phyloP scores from a whole-genome alignment of 2,888 invertebrate genomes.

The Eupithecia insigniata region DNA sequence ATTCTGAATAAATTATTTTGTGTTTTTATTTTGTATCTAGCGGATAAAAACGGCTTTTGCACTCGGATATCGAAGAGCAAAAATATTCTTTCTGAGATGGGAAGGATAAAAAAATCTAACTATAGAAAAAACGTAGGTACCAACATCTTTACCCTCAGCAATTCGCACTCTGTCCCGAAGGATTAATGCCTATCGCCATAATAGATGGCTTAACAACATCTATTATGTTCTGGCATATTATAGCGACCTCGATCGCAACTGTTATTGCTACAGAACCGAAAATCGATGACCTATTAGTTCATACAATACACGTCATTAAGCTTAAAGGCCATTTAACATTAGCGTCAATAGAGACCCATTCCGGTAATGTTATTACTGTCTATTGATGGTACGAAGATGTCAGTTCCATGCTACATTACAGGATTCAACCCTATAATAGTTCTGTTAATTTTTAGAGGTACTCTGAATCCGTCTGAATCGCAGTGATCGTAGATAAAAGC shows the following conservation, averaged over 20 bases:
- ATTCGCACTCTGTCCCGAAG: background rate
- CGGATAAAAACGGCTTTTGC: no score
- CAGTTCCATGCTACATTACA: background rate
- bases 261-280: constrained; percentile 10
- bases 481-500: background rate
- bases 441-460: background rate
- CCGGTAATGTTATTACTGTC: background rate
- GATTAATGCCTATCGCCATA: background rate
- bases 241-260: background rate
- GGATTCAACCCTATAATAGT: background rate
- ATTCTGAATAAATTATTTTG: no score
- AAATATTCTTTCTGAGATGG: no score
- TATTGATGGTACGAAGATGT: background rate
- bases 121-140: background rate
- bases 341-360: background rate
- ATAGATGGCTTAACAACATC: background rate
- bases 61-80: no score
- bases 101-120: background rate
- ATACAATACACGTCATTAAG: constrained; percentile 32
- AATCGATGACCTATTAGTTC: constrained; percentile 22
- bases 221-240: background rate
- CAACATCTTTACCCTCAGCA: background rate
- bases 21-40: no score
- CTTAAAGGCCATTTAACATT: constrained; percentile 14
- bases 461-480: background rate